Percentiles rank a stretch among this genome's conserved stretches.
phyloP scores from a whole-genome alignment of 2,888 invertebrate species.

The Morpho deidamia region DNA sequence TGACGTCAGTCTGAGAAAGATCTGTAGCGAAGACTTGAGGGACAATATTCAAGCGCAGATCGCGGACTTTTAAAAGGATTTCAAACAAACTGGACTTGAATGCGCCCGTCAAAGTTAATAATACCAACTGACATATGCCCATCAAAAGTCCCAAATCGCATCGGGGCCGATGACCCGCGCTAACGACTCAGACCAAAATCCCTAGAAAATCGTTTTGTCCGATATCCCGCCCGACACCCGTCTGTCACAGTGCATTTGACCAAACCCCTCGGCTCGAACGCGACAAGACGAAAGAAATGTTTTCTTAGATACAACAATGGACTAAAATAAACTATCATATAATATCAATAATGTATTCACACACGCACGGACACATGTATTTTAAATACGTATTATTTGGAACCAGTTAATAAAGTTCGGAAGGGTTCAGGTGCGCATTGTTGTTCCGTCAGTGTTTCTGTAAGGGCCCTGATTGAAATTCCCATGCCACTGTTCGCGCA shows the following conservation, averaged over 20 bases:
- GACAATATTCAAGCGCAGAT: too few relatives aligned
- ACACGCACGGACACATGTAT: slow-evolving; percentile 71
- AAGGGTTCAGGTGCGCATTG: slow-evolving; percentile 46
- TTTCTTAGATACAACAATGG: slow-evolving; percentile 50
- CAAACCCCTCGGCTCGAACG: slow-evolving; percentile 34
- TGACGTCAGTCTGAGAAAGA: too few relatives aligned
- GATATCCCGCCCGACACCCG: slow-evolving; percentile 32
- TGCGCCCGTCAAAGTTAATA: slow-evolving; percentile 61
- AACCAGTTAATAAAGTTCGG: slow-evolving; percentile 64
- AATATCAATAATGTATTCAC: slow-evolving; percentile 75
- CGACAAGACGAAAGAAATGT: slow-evolving; percentile 39
- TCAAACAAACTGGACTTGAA: slow-evolving; percentile 8
- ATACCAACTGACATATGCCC: slow-evolving; percentile 62
- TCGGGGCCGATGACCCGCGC: slow-evolving; percentile 72
- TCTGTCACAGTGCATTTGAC: slow-evolving; percentile 38
- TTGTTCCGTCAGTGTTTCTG: slow-evolving; percentile 35
- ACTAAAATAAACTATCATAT: slow-evolving; percentile 76
- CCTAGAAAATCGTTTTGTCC: slow-evolving; percentile 51
- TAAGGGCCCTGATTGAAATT: slow-evolving; percentile 56
- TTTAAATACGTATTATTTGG: slow-evolving; percentile 74
- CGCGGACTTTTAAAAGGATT: not conserved
- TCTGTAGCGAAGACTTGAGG: too few relatives aligned
- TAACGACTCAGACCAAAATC: slow-evolving; percentile 75
- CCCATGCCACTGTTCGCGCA: slow-evolving; percentile 53
- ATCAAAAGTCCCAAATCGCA: slow-evolving; percentile 76